Evolutionary conservation across 2,888 invertebrate species (phyloP), one percentile per base, ranked within the genome.

Genomic region (Mechanitis messenoides): DNA sequence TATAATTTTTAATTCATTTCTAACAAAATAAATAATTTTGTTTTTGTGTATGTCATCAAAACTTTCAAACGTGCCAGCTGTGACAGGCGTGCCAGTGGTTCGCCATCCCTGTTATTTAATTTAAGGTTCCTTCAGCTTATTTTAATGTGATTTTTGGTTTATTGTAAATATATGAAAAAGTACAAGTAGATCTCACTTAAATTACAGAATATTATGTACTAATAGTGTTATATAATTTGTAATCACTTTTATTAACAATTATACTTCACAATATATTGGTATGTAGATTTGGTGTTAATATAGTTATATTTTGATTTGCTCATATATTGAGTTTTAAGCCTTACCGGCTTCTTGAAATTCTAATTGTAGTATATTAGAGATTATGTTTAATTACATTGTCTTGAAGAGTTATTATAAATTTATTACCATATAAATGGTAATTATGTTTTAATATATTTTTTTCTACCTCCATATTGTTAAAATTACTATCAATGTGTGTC

Each of bases 181-280:
- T 68, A 68, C 68, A 67, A 68, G 45, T 64, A 65, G 67, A 60
- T 63, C 58, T 63, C 60, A 65, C 55, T 45, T 58, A 54, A 38
- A 11, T 59, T 63, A 63, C 11, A 9, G 11, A 42, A 42, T 42
- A 9, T 9, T 42, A 42, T 9, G 6, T 42, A 42, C 42, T 5
- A 9, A 9, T 42, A 42, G 42, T 42, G 7, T 42, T 9, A 9
- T 42, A 9, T 42, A 9, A 42, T 42, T 42, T 42, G 42, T 9
- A 42, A 9, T 1, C 42, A 42, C 35, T 35, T 53, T 59, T 46
- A 53, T 60, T 55, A 65, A 66, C 45, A 60, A 59, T 66, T 56
- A 3, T 5, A 35, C 9, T 42, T 42, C 42, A 42, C 42, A 9
- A 42, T 42, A 42, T 9, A 42, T 11, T 42, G 6, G 59, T 59